A percentile compares a stretch with the other conserved stretches of the same genome.
These are phyloP conservation scores for Zygogramma bicolorata DNA, from an alignment of 2,888 invertebrate genomes.

Conservation along the genomic window DNA sequence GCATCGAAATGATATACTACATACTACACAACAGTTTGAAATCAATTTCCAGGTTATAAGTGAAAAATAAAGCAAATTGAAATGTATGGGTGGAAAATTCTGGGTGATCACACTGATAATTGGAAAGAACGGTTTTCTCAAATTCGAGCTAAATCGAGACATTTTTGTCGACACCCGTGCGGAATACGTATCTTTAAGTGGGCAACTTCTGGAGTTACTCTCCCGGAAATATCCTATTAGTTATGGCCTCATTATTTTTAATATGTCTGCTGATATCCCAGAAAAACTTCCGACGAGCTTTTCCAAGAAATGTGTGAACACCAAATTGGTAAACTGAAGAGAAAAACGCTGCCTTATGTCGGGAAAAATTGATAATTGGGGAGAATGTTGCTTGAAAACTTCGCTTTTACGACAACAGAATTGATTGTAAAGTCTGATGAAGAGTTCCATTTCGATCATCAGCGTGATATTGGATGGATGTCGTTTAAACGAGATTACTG, in stretches of 20 bases:
- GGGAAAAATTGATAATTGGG: conserved; percentile 15
- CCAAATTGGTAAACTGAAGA: conserved; percentile 20
- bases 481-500: not conserved
- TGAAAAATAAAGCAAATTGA: no score
- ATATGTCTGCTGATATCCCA: conserved; percentile 40
- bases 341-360: not conserved
- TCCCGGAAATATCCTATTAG: conserved; percentile 48
- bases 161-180: not conserved
- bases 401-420: not conserved
- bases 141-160: no score
- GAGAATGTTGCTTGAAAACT: not conserved
- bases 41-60: no score
- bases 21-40: no score
- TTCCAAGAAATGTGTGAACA: conserved; percentile 18
- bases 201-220: conserved; percentile 24
- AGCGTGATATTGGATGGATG: not conserved
- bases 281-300: conserved; percentile 26
- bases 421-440: not conserved
- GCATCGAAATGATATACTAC: no score
- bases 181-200: conserved; percentile 11
- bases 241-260: conserved; percentile 53
- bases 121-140: no score
- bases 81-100: no score
- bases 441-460: not conserved
- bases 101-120: no score